Percentiles rank a stretch among this genome's conserved stretches.
These are phyloP conservation scores for Tachuris rubrigastra DNA, from an alignment of 2,113 vertebrate genomes.

Conservation along the genomic window DNA sequence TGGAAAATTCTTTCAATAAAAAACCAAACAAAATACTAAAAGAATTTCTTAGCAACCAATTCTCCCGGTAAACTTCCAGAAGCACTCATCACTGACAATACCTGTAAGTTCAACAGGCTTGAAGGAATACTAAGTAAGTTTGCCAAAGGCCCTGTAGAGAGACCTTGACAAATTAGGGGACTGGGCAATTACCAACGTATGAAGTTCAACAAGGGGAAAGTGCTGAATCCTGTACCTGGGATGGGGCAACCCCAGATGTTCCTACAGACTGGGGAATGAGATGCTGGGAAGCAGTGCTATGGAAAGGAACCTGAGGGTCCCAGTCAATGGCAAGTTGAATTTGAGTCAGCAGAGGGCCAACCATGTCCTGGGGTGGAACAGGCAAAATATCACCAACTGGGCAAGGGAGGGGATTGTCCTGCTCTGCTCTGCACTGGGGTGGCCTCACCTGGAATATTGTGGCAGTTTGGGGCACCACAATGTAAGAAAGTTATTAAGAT, in stretches of 20 bases:
- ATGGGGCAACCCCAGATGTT: background rate
- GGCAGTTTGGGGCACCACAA: background rate
- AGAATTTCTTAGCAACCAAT: background rate
- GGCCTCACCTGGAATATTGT: background rate
- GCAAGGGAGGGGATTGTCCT: background rate
- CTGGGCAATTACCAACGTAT: background rate
- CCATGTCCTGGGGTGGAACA: background rate
- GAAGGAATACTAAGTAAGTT: background rate
- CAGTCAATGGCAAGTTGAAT: background rate
- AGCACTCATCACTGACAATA: background rate
- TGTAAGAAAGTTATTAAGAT: background rate
- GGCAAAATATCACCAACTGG: background rate
- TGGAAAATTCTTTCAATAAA: background rate
- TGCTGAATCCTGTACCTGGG: background rate
- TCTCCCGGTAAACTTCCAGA: background rate
- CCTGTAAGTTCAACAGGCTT: background rate
- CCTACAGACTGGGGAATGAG: background rate
- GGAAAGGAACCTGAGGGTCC: background rate
- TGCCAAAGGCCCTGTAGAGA: no score
- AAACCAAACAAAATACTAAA: background rate
- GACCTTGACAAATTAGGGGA: background rate
- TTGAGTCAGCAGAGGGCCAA: background rate
- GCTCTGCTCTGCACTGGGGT: background rate
- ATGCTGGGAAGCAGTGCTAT: background rate
- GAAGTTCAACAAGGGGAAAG: background rate